These are phyloP conservation scores for Stenurella melanura DNA, from an alignment of 2,888 invertebrate genomes.

Conservation along the genomic window DNA sequence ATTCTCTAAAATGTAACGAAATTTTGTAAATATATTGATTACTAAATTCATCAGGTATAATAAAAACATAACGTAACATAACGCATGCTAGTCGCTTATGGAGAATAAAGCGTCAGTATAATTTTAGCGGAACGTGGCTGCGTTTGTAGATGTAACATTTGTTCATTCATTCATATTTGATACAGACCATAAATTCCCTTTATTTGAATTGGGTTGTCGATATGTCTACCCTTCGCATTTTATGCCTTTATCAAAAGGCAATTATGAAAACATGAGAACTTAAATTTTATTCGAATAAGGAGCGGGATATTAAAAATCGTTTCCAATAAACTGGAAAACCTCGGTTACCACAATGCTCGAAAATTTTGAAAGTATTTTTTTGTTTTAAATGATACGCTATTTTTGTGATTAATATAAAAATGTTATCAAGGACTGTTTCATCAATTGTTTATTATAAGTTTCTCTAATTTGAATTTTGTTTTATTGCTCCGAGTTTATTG, in stretches of 20 bases:
- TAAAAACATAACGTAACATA: too few species aligned
- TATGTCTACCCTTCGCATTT: conserved; percentile 1
- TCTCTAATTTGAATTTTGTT: too few species aligned
- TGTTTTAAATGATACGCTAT: background rate
- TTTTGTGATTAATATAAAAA: too few species aligned
- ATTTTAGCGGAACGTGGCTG: background rate
- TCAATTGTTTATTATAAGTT: too few species aligned
- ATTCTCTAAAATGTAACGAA: too few species aligned
- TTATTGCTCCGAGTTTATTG: too few species aligned
- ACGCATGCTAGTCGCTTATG: too few species aligned
- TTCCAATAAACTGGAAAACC: background rate
- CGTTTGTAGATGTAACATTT: background rate
- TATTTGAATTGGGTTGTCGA: conserved; percentile 7
- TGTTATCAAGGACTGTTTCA: too few species aligned
- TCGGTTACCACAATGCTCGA: background rate
- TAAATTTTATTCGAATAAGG: background rate
- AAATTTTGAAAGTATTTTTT: background rate
- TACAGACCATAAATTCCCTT: conserved; percentile 3
- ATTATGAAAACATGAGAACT: conserved; percentile 3
- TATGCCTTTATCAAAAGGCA: conserved; percentile 5
- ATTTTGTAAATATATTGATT: too few species aligned
- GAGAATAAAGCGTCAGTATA: background rate
- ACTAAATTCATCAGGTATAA: too few species aligned
- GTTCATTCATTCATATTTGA: conserved; percentile 7
- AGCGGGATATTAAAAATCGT: background rate